phyloP scores from a whole-genome alignment of 2,797 vertebrate genomes.

The Typhlichthys subterraneus region DNA sequence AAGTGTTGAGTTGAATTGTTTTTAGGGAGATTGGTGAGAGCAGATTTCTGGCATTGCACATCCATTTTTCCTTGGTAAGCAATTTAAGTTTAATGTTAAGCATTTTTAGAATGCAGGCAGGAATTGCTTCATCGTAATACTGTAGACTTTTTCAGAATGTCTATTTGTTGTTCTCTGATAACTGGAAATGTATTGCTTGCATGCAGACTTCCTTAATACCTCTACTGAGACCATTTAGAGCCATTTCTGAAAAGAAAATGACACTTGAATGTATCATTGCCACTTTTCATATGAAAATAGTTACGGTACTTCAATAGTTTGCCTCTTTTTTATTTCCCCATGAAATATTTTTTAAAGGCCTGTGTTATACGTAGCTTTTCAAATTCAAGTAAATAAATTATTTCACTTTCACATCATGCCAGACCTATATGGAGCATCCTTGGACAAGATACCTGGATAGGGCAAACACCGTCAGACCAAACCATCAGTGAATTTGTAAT shows the following conservation, averaged over 20 bases:
- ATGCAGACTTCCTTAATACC: slow-evolving; percentile 56
- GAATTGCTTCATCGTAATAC: slow-evolving; percentile 29
- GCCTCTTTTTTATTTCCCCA: too few relatives aligned
- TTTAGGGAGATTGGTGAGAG: slow-evolving; percentile 30
- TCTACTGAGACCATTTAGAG: slow-evolving; percentile 46
- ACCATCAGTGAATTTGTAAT: too few relatives aligned
- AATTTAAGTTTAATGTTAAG: slow-evolving; percentile 11
- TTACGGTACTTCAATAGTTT: too few relatives aligned
- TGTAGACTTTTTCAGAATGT: slow-evolving; percentile 23
- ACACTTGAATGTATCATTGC: not conserved
- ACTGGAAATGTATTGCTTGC: slow-evolving; percentile 36
- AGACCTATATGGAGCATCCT: too few relatives aligned
- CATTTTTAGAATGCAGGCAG: slow-evolving; percentile 18
- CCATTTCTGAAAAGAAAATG: slow-evolving; percentile 18
- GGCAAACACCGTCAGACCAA: too few relatives aligned
- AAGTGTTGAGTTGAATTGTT: slow-evolving; percentile 38
- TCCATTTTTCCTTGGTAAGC: slow-evolving; percentile 22
- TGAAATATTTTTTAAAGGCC: too few relatives aligned
- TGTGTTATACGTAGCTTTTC: too few relatives aligned
- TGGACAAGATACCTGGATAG: too few relatives aligned
- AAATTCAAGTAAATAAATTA: too few relatives aligned
- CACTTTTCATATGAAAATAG: too few relatives aligned
- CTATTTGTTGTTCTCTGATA: slow-evolving; percentile 3
- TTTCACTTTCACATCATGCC: too few relatives aligned
- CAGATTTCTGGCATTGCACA: slow-evolving; percentile 33